These are phyloP conservation scores for Hypena proboscidalis DNA, from an alignment of 2,888 invertebrate genomes.

Conservation along the genomic window DNA sequence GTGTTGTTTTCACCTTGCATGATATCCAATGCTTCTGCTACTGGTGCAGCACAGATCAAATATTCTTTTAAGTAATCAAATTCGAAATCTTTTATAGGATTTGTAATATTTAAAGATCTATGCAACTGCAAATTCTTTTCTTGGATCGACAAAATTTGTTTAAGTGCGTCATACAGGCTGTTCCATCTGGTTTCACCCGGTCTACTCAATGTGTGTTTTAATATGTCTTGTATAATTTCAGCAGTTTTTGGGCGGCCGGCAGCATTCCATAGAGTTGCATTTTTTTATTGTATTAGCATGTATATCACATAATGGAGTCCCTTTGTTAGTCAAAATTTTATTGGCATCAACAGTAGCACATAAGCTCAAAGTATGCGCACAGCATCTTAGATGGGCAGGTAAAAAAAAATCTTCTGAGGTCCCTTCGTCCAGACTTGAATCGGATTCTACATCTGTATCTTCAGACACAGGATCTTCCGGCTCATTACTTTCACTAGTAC, in stretches of 20 bases:
- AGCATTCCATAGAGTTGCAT: no score
- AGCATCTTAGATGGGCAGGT: no score
- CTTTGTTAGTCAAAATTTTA: no score
- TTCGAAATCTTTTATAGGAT: slow-evolving; percentile 10
- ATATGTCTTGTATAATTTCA: slow-evolving; percentile 1
- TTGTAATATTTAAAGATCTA: slow-evolving; percentile 10
- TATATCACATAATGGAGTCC: no score
- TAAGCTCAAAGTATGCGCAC: no score
- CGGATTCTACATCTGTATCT: neutral
- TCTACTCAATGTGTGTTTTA: slow-evolving; percentile 3
- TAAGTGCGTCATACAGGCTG: slow-evolving; percentile 2
- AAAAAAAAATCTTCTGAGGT: no score
- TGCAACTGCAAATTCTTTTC: slow-evolving; percentile 2
- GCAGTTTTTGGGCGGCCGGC: slow-evolving; percentile 5
- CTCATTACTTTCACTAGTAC: neutral
- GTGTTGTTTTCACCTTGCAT: slow-evolving; percentile 14
- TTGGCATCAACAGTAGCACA: no score
- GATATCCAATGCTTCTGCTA: slow-evolving; percentile 15
- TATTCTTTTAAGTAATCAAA: slow-evolving; percentile 21
- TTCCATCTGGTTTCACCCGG: slow-evolving; percentile 10
- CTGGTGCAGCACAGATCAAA: slow-evolving; percentile 12
- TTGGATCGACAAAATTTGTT: slow-evolving; percentile 1
- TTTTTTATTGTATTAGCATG: no score
- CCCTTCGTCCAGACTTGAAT: slow-evolving; percentile 6
- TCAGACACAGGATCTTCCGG: neutral